Percentiles rank a stretch among this genome's conserved stretches.
Conservation (phyloP, 2,888 invertebrate genomes). For the Elmis aenea region DNA sequence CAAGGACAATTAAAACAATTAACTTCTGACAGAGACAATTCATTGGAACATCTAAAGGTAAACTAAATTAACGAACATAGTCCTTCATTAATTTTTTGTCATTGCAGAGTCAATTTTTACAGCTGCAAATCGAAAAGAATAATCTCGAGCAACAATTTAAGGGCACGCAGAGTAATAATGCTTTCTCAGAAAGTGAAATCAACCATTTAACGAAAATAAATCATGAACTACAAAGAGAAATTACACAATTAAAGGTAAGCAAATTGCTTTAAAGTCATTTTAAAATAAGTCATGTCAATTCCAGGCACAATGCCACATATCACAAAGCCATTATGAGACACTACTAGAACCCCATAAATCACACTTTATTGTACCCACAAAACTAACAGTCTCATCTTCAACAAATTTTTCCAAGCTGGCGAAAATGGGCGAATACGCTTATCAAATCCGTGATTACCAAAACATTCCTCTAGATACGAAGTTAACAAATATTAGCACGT, state of each 20-base stretch:
- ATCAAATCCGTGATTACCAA: slow-evolving; percentile 17
- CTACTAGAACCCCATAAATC: no score
- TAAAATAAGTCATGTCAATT: no score
- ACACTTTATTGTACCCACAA: no score
- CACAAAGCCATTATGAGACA: neutral
- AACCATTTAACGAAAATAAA: slow-evolving; percentile 36
- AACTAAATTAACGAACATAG: slow-evolving; percentile 6
- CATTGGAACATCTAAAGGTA: slow-evolving; percentile 26
- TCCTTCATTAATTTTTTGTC: slow-evolving; percentile 6
- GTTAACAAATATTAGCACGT: slow-evolving; percentile 13
- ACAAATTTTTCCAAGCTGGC: slow-evolving; percentile 19
- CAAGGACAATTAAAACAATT: slow-evolving; percentile 49
- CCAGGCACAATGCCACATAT: neutral
- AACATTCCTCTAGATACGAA: slow-evolving; percentile 9
- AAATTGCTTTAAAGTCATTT: neutral
- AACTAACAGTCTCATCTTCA: no score
- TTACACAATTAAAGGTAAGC: slow-evolving; percentile 32
- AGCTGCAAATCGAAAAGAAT: slow-evolving; percentile 38
- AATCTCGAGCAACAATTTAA: slow-evolving; percentile 36
- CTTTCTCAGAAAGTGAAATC: slow-evolving; percentile 34
- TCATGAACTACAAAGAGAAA: slow-evolving; percentile 34
- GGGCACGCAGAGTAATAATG: slow-evolving; percentile 29
- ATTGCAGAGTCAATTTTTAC: slow-evolving; percentile 39
- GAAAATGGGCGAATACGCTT: slow-evolving; percentile 11
- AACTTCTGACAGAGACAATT: slow-evolving; percentile 35